Percentiles rank a stretch among this genome's conserved stretches.
Evolutionary conservation across 2,888 invertebrate species (phyloP).

Genomic region (Poecilus cupreus): DNA sequence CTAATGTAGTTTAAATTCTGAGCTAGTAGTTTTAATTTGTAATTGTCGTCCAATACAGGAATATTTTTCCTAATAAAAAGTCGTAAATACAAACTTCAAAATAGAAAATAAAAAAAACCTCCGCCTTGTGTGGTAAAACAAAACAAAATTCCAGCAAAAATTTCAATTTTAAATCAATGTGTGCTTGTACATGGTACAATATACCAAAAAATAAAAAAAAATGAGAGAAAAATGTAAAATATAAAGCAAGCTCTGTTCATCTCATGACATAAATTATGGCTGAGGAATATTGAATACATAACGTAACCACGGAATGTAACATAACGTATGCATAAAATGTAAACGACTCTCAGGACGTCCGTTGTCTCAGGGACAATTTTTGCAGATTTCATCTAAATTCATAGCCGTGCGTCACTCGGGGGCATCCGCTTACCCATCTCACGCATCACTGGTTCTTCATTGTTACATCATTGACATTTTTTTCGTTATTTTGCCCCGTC

Average conservation of each 20-base stretch:
- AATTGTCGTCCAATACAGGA: no score
- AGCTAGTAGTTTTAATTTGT: no score
- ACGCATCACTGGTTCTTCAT: constrained; percentile 5
- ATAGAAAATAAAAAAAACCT: no score
- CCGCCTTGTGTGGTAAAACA: no score
- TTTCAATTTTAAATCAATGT: no score
- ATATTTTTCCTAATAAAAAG: no score
- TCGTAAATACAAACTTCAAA: no score
- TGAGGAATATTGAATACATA: constrained; percentile 17
- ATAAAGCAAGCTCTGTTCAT: background rate
- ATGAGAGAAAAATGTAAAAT: background rate
- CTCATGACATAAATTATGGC: constrained; percentile 8
- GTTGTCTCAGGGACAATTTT: background rate
- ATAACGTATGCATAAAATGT: constrained; percentile 25
- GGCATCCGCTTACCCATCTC: background rate
- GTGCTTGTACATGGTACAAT: no score
- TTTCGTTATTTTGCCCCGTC: background rate
- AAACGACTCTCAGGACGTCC: background rate
- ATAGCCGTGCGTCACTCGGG: constrained; percentile 24
- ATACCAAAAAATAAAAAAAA: background rate
- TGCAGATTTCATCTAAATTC: constrained; percentile 38
- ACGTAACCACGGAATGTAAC: background rate
- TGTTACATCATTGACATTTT: background rate
- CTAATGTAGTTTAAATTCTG: no score
- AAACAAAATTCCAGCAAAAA: no score